Conservation (phyloP, 2,888 invertebrate species). For the Sisyra nigra region DNA sequence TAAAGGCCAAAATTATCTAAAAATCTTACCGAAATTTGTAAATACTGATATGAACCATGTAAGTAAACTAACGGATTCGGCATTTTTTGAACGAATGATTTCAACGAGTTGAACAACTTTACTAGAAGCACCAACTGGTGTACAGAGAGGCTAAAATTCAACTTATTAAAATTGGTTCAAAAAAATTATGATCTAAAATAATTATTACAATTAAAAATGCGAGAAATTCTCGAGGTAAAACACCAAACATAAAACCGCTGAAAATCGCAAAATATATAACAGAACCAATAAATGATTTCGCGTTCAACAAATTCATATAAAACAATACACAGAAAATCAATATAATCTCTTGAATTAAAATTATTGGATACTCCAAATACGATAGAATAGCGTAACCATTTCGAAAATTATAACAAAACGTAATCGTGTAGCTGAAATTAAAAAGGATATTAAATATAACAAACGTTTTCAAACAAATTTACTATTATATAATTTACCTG, state of each 20-base stretch:
- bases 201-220: conserved; percentile 46
- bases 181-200: conserved; percentile 1
- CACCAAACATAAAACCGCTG: conserved; percentile 27
- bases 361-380: conserved; percentile 72
- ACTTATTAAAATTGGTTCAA: neutral
- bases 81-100: conserved; percentile 51
- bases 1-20: neutral
- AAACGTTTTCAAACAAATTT: neutral
- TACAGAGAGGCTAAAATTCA: conserved; percentile 47
- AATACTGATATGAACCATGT: conserved; percentile 72
- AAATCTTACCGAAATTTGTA: conserved; percentile 60
- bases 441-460: conserved; percentile 8
- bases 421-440: conserved; percentile 58
- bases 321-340: conserved; percentile 54
- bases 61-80: conserved; percentile 58
- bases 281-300: conserved; percentile 23
- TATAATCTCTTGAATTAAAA: conserved; percentile 57
- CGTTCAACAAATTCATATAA: conserved; percentile 41
- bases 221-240: conserved; percentile 33
- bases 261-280: conserved; percentile 29
- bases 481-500: conserved; percentile 32
- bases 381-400: conserved; percentile 58
- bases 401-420: conserved; percentile 63
- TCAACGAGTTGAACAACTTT: conserved; percentile 64
- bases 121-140: conserved; percentile 68